Conservation (phyloP, 2,888 invertebrate genomes). For the Eledone cirrhosa region DNA sequence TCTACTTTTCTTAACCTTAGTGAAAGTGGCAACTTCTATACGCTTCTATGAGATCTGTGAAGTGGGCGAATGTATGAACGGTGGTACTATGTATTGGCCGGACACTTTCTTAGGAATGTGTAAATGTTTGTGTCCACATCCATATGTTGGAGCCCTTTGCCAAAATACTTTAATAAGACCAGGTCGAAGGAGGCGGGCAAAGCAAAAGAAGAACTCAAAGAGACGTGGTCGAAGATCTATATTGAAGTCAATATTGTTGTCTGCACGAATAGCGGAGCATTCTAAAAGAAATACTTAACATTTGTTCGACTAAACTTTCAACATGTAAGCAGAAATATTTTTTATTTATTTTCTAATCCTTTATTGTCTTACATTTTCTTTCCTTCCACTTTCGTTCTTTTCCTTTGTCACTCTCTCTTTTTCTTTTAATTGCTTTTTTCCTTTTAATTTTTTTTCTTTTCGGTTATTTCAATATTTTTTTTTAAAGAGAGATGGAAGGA, state of each 20-base stretch:
- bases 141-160: not conserved
- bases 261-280: not conserved
- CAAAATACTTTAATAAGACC: not conserved
- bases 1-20: not conserved
- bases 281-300: not conserved
- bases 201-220: not conserved
- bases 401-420: not conserved
- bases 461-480: not conserved
- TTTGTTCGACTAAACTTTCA: too few species aligned
- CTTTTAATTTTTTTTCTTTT: not conserved
- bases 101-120: constrained; percentile 26
- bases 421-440: not conserved
- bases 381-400: not conserved
- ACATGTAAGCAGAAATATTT: not conserved
- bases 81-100: constrained; percentile 5
- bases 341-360: not conserved
- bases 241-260: not conserved
- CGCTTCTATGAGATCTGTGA: constrained; percentile 15
- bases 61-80: not conserved
- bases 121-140: constrained; percentile 1
- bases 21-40: not conserved
- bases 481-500: too few species aligned
- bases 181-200: not conserved
- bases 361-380: not conserved
- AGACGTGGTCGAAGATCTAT: not conserved